Evolutionary conservation across 2,113 vertebrate genomes (phyloP), one percentile per base, ranked within the genome.

Genomic region (Leiothrix lutea): DNA sequence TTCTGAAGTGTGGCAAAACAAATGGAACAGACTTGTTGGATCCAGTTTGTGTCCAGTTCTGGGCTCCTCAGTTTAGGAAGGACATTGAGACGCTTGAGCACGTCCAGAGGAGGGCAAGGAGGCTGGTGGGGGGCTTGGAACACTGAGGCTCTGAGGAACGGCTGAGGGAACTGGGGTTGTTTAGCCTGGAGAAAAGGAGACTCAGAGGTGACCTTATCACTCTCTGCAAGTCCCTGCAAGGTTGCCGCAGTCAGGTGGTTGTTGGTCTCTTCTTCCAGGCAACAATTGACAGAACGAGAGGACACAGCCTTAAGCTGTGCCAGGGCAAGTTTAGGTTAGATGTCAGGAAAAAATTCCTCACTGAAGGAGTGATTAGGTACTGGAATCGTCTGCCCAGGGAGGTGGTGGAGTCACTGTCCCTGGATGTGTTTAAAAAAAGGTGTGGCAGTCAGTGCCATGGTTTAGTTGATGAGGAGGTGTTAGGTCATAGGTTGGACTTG

Each of bases 101-200:
- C 0, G 0, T 19, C 31, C 9, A 2, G 50, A 79, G 61, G 5
- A 29, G 38, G 24, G 25, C 18, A 35, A 0, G 2, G 6, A 3
- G 2, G 61, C 12, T 24, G 61, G 15, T 25, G 51, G 25, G 11
- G 26, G 26, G 8, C 13, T 66, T 8, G 50, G n/a, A 56, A 12
- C 40, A 56, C 33, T 12, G 40, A 40, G 40, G 40, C 40, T 40
- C 36, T 31, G 40, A 64, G 50, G 40, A 80, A 25, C 0, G 2
- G 1, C 40, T 56, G 62, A 56, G 40, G 16, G 50, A 56, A 21
- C 26, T 80, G 77, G 40, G 31, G 9, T 0, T 44, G 38, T 54
- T 65, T 2, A 54, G 20, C 50, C 50, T 65, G 48, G 26, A 45
- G 40, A 31, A 45, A 56, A 31, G 21, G 33, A 35, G 26, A 3